Evolutionary conservation across 2,797 vertebrate species (phyloP), one percentile per base, ranked within the genome.

Genomic region (Chelon auratus): DNA sequence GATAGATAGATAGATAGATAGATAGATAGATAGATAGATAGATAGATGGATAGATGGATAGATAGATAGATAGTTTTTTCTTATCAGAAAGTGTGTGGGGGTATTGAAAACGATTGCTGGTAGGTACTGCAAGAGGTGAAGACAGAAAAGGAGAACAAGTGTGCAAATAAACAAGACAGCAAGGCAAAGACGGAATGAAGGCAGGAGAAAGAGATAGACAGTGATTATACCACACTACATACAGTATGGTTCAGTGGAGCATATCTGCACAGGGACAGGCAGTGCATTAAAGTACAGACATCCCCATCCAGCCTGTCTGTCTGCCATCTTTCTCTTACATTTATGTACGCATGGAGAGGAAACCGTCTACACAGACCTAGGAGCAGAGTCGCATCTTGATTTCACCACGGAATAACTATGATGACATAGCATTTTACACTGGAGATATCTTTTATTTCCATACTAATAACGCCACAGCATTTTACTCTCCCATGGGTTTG

Each of bases 241-340:
- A 87, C 71, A 84, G 83, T 80, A 92, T 88, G 91, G 77, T 92
- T 92, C 92, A 93, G 68, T 93, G 91, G 90, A 93, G 92, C 92
- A 90, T 84, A 80, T 90, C 92, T 75, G 62, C 76, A 82, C 82
- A 88, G 91, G 87, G 87, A 92, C 84, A 87, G 86, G 72, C 77
- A 56, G 75, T 91, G 85, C 83, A 91, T 91, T 92, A 88, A 91
- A 89, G 79, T 82, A 88, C 47, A 87, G 77, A 82, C 84, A 91
- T 84, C 73, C 87, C 77, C 72, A 86, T 83, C 75, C 75, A 78
- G 84, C 82, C 78, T 84, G 83, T 80, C 78, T 87, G 43, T 80
- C 78, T 87, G 43, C 53, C 68, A 73, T 51, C 77, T 79, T 78
- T 75, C 63, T 81, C 77, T 84, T 71, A 82, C 79, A 90, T 70